These are phyloP conservation scores for Nasonia giraulti DNA, from an alignment of 1,140 invertebrate genomes.

Conservation along the genomic window DNA sequence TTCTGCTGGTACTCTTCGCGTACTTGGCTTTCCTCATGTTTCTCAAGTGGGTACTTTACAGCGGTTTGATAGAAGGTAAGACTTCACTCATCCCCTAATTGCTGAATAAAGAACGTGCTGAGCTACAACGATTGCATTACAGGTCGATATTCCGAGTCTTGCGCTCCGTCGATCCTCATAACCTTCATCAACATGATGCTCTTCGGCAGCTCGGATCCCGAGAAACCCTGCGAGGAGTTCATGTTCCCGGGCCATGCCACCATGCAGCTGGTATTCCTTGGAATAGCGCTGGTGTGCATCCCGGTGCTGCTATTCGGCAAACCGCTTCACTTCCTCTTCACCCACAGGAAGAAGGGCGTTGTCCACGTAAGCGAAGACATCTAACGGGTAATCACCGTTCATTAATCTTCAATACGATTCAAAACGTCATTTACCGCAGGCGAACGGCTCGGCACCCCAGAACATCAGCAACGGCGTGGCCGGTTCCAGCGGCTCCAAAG, in stretches of 20 bases:
- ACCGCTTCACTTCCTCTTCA: constrained; percentile 82
- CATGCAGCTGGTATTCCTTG: constrained; percentile 84
- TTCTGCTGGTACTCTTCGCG: constrained; percentile 91
- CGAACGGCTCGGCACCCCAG: constrained; percentile 60
- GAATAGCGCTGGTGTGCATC: constrained; percentile 87
- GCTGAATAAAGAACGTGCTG: too few species aligned
- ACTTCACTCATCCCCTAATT: not conserved
- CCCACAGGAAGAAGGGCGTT: constrained; percentile 39
- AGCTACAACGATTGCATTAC: not conserved
- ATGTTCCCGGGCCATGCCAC: constrained; percentile 84
- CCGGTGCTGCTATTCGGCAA: constrained; percentile 95
- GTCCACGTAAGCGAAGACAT: constrained; percentile 51
- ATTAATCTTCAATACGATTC: too few species aligned
- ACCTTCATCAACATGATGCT: constrained; percentile 96
- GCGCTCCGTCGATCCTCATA: constrained; percentile 92
- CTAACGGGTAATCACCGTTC: too few species aligned
- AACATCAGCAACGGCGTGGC: constrained; percentile 55
- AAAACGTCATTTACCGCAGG: constrained; percentile 39
- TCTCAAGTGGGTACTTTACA: constrained; percentile 92
- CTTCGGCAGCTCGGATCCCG: constrained; percentile 76
- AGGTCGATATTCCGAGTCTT: constrained; percentile 68
- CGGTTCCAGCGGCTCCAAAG: not conserved
- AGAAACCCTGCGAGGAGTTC: constrained; percentile 77
- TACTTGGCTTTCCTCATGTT: constrained; percentile 96
- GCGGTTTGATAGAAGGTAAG: constrained; percentile 69